Evolutionary conservation across 1,140 invertebrate species (phyloP).

Genomic region (Oreohelix idahoensis): DNA sequence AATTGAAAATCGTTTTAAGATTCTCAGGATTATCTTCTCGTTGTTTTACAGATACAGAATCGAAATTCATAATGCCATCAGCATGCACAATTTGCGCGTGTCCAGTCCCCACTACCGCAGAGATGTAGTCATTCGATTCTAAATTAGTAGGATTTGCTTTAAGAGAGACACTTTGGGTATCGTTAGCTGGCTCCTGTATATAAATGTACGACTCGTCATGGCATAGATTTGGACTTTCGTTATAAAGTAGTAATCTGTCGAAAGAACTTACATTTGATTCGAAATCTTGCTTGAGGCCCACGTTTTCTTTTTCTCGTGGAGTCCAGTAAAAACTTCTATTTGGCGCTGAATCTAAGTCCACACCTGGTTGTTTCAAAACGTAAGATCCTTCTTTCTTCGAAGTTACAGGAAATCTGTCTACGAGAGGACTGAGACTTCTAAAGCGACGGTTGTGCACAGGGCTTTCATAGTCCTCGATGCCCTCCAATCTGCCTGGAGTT

Average conservation of each 20-base stretch:
- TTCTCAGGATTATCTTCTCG: neutral
- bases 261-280: neutral
- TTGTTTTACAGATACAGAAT: neutral
- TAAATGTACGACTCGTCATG: neutral
- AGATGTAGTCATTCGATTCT: neutral
- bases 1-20: neutral
- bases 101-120: neutral
- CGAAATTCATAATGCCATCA: neutral
- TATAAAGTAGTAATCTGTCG: neutral
- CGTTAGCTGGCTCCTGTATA: neutral
- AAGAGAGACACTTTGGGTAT: neutral
- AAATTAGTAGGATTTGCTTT: neutral
- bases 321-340: constrained; percentile 2
- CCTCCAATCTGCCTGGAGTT: neutral
- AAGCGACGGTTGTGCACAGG: neutral
- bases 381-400: neutral
- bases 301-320: neutral
- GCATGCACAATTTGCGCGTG: neutral
- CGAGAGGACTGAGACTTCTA: constrained; percentile 20
- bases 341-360: neutral
- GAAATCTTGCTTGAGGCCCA: neutral
- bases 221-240: neutral
- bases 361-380: neutral
- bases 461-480: neutral
- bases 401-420: neutral